These are phyloP conservation scores for Eptesicus fuscus DNA, from an alignment of 2,113 vertebrate genomes.

Conservation along the genomic window DNA sequence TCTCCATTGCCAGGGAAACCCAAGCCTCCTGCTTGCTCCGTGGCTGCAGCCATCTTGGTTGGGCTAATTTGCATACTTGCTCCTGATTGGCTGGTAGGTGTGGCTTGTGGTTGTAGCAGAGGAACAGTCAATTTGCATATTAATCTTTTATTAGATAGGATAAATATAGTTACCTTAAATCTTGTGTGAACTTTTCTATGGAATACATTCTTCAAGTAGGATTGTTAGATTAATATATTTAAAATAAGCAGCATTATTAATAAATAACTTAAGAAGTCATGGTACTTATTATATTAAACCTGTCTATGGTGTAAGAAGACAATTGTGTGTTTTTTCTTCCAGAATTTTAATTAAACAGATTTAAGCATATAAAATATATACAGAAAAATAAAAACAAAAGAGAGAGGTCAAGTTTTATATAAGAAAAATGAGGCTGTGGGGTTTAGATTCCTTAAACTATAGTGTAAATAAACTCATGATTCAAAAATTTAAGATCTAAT, in stretches of 20 bases:
- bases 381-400: background rate
- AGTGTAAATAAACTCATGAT: background rate
- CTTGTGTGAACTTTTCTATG: background rate
- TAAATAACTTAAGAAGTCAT: background rate
- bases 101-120: too few relatives aligned
- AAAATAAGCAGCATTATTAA: background rate
- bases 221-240: background rate
- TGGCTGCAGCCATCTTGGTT: too few relatives aligned
- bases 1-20: too few relatives aligned
- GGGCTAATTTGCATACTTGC: too few relatives aligned
- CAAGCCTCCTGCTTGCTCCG: too few relatives aligned
- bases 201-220: background rate
- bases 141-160: too few relatives aligned
- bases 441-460: background rate
- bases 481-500: background rate
- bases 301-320: background rate
- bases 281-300: background rate
- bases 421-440: background rate
- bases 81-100: too few relatives aligned
- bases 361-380: background rate
- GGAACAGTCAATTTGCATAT: too few relatives aligned
- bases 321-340: background rate
- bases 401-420: background rate
- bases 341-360: background rate
- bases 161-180: background rate